Percentiles rank a stretch among this genome's conserved stretches.
These are phyloP conservation scores for Hoplias malabaricus DNA, from an alignment of 2,113 vertebrate species.

Conservation along the genomic window DNA sequence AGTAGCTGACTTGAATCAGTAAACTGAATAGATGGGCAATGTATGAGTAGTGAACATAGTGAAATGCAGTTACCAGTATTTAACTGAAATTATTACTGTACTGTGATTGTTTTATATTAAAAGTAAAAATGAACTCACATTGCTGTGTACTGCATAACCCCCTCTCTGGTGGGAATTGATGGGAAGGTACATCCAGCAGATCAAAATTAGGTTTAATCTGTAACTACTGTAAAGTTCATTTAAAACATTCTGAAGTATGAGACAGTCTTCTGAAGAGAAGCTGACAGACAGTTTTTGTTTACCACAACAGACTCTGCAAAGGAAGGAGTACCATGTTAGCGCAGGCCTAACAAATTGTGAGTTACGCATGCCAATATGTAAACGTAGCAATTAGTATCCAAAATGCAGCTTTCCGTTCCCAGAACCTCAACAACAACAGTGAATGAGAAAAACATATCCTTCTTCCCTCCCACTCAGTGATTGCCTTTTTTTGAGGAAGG, in stretches of 20 bases:
- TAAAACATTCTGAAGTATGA: neutral
- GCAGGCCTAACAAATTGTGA: conserved; percentile 4
- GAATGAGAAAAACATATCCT: conserved; percentile 66
- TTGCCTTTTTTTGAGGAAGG: conserved; percentile 57
- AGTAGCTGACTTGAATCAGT: no score
- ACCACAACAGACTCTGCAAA: neutral
- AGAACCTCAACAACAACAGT: conserved; percentile 61
- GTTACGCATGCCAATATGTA: conserved; percentile 56
- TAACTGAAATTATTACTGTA: no score
- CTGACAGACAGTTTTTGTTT: conserved; percentile 1
- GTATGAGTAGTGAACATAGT: no score
- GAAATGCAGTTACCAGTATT: no score
- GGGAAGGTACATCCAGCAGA: no score
- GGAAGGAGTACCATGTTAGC: neutral
- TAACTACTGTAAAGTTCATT: neutral
- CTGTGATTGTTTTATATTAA: no score
- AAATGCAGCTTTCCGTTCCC: conserved; percentile 63
- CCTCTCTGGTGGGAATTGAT: no score
- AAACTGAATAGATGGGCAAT: no score
- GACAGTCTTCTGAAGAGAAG: neutral
- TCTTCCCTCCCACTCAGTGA: conserved; percentile 49
- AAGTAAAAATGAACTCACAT: no score
- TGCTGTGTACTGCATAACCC: no score
- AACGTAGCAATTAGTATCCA: conserved; percentile 64
- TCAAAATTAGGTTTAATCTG: no score